Conservation (phyloP, 2,888 invertebrate genomes). For the Aromia moschata region DNA sequence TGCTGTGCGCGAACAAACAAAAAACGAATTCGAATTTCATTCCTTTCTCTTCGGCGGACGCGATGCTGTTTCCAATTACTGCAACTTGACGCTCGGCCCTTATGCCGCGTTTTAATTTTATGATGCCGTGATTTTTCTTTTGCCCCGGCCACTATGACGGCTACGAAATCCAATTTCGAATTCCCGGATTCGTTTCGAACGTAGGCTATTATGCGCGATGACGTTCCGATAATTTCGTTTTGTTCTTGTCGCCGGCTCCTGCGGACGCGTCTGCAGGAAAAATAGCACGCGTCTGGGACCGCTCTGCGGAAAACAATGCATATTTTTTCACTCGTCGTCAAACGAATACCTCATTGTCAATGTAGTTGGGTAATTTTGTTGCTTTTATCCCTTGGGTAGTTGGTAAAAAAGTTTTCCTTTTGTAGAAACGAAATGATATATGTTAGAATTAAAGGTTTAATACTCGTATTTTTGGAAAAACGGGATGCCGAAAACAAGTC, state of each 20-base stretch:
- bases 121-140: slow-evolving; percentile 43
- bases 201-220: slow-evolving; percentile 11
- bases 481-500: too few relatives aligned
- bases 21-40: slow-evolving; percentile 14
- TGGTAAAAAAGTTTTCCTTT: too few relatives aligned
- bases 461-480: too few relatives aligned
- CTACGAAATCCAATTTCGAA: slow-evolving; percentile 47
- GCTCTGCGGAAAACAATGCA: neutral
- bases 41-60: slow-evolving; percentile 18
- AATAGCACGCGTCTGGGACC: neutral
- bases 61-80: slow-evolving; percentile 26
- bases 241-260: neutral
- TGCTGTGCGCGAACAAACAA: neutral
- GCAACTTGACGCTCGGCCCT: slow-evolving; percentile 24
- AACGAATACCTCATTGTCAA: too few relatives aligned
- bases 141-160: slow-evolving; percentile 40
- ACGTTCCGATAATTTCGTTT: slow-evolving; percentile 4
- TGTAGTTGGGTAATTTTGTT: too few relatives aligned
- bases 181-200: slow-evolving; percentile 30
- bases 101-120: slow-evolving; percentile 44
- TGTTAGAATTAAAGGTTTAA: too few relatives aligned
- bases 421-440: too few relatives aligned
- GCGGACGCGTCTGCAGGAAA: neutral
- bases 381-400: too few relatives aligned
- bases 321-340: too few relatives aligned